phyloP scores from a whole-genome alignment of 1,140 invertebrate genomes.

The Diuraphis noxia region DNA sequence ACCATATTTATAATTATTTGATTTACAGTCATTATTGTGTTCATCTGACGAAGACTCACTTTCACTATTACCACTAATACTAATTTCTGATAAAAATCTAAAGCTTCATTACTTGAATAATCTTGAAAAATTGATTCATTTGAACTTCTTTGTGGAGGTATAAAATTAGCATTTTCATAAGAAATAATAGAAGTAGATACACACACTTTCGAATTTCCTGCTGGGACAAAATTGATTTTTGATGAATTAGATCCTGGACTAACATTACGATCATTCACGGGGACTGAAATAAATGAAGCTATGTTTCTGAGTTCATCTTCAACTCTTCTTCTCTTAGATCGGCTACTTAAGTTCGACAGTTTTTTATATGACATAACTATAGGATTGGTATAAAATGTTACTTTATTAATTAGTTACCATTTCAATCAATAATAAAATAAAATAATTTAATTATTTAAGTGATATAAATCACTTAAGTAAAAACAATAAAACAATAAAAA shows the following conservation, averaged over 20 bases:
- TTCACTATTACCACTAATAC: not conserved
- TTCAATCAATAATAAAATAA: too few relatives aligned
- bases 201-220: not conserved
- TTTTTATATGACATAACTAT: not conserved
- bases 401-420: too few relatives aligned
- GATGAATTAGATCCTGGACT: not conserved
- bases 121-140: not conserved
- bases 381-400: too few relatives aligned
- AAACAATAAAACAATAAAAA: too few relatives aligned
- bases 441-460: too few relatives aligned
- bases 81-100: not conserved
- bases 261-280: not conserved
- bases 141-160: not conserved
- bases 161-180: not conserved
- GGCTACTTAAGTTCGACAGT: not conserved
- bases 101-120: too few relatives aligned
- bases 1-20: constrained; percentile 7
- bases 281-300: not conserved
- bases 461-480: too few relatives aligned
- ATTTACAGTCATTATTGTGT: not conserved
- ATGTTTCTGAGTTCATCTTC: not conserved
- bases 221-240: not conserved
- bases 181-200: not conserved
- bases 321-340: not conserved
- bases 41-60: not conserved